Conservation (phyloP, 2,113 vertebrate genomes). For the Clarias batrachus region DNA sequence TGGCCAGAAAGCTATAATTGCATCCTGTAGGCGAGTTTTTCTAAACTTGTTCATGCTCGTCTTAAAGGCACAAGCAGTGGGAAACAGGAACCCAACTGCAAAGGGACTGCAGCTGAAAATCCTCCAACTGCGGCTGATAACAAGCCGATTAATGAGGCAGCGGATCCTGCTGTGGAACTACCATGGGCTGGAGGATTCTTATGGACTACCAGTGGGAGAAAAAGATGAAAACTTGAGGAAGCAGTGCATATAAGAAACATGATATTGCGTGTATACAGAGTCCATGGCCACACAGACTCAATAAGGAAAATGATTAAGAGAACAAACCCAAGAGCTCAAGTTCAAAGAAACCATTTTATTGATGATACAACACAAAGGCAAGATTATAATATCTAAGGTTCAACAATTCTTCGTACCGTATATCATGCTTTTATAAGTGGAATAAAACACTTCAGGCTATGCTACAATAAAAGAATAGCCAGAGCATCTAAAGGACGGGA, state of each 20-base stretch:
- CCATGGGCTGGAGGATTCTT: neutral
- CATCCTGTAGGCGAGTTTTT: neutral
- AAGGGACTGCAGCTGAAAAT: constrained; percentile 13
- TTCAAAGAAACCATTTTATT: neutral
- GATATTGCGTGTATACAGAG: neutral
- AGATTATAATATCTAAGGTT: neutral
- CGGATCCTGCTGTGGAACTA: constrained; percentile 18
- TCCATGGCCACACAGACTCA: neutral
- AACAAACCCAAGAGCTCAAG: neutral
- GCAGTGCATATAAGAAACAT: neutral
- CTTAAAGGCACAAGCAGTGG: neutral
- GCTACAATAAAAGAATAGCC: neutral
- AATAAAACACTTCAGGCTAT: neutral
- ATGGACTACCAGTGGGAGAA: neutral
- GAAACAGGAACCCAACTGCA: neutral
- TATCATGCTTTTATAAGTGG: neutral
- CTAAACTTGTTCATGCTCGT: neutral
- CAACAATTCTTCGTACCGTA: neutral
- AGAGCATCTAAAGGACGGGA: neutral
- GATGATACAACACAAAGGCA: neutral
- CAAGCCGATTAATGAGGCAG: constrained; percentile 27
- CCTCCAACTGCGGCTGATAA: constrained; percentile 27
- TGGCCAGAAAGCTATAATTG: neutral
- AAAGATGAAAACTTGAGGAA: neutral
- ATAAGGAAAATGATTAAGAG: neutral